phyloP scores from a whole-genome alignment of 1,140 invertebrate species.

The Drosophila kanapiae region DNA sequence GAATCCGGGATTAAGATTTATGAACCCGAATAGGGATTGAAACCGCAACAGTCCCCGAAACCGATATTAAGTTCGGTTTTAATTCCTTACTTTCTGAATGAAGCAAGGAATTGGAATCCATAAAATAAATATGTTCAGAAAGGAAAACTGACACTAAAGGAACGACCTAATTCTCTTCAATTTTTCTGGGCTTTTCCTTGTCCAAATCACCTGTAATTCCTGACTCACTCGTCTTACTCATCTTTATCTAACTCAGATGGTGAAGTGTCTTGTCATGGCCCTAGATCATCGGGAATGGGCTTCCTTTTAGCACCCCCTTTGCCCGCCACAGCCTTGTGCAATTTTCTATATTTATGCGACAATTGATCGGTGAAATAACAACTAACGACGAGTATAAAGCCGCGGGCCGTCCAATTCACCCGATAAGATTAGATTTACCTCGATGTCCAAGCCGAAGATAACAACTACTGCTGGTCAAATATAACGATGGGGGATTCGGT shows the following conservation, averaged over 20 bases:
- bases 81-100: too few species aligned
- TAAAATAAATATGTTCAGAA: too few species aligned
- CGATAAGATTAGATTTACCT: conserved; percentile 67
- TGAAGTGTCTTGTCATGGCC: conserved; percentile 29
- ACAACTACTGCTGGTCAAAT: conserved; percentile 12
- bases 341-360: conserved; percentile 19
- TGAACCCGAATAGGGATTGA: too few species aligned
- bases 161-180: too few species aligned
- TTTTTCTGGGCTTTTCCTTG: background rate
- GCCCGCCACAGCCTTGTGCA: background rate
- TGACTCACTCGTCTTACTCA: conserved; percentile 41
- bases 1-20: too few species aligned
- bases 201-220: background rate
- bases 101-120: too few species aligned
- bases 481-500: background rate
- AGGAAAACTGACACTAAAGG: too few species aligned
- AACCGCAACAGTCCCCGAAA: too few species aligned
- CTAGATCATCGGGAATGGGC: background rate
- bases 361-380: conserved; percentile 52
- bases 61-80: too few species aligned
- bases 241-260: conserved; percentile 6
- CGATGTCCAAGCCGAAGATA: conserved; percentile 29
- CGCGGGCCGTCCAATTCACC: conserved; percentile 25
- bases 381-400: conserved; percentile 31
- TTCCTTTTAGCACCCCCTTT: background rate